Base-by-base conservation (phyloP, 30 jellyfish, hydroid and myxozoan genomes). In the Pseudorhiza aurosa region DNA sequence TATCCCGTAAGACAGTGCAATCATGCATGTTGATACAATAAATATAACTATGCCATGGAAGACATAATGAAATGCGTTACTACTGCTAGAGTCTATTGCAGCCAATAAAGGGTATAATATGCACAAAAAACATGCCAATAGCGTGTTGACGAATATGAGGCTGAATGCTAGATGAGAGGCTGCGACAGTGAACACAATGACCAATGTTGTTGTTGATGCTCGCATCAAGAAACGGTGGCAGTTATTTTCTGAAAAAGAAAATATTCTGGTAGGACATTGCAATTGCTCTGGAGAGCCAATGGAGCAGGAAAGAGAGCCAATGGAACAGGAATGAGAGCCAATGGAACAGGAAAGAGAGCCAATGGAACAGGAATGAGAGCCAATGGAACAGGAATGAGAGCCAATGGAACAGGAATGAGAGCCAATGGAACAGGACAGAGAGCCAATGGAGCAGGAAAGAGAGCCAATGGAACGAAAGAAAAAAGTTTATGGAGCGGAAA, bases 81-180 rank as follows among this genome's bases (percentile, higher is more conserved):
- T 32, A 15, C 24, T 25, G 19, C 15, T 35, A 19, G 65, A 67
- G 18, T 67, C 63, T 24, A 35, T 37, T 3, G 63, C n/a, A 6
- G 33, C 24, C 12, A 37, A 37, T 12, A 67, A 32, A 15, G 81
- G 81, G 22, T 25, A 5, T 10, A 40, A 19, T 2, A 67, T 53
- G 56, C 81, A 67, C 11, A 67, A 51, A 37, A 37, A 4, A 33
- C 28, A 40, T 1, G 81, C 81, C 31, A 67, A 33, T 25, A 67
- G 5, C 24, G 8, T 67, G 81, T 40, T 67, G 33, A 32, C 33
- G 45, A 0, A 42, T 21, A 28, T 18, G 39, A 67, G 56, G 53
- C n/a, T 32, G 25, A 1, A 51, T 4, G 65, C 36, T 11, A 42
- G 8, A 2, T 24, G 35, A 8, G 58, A 22, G 31, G 43, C 27